These are phyloP conservation scores for Buathra laborator DNA, from an alignment of 2,888 invertebrate genomes.

Conservation along the genomic window DNA sequence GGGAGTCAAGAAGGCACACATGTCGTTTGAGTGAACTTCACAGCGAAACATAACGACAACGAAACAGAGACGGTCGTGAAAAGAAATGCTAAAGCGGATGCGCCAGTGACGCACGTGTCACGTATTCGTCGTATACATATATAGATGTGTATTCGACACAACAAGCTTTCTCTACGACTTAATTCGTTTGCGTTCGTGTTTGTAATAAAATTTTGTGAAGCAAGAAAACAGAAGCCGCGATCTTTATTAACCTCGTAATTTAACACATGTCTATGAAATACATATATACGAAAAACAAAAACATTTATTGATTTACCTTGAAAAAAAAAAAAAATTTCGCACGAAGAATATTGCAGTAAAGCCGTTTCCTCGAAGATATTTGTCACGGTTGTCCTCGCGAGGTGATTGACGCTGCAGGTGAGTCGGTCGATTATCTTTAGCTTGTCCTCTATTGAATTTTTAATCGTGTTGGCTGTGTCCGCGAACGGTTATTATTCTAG, in stretches of 20 bases:
- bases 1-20: neutral
- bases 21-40: neutral
- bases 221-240: neutral
- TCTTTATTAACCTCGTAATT: neutral
- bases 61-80: constrained; percentile 34
- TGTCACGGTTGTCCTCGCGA: neutral
- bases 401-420: neutral
- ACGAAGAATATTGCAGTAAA: neutral
- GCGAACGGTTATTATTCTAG: constrained; percentile 27
- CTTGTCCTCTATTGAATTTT: constrained; percentile 55
- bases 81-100: constrained; percentile 30
- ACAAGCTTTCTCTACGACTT: neutral
- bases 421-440: constrained; percentile 17
- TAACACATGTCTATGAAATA: neutral
- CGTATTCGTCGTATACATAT: neutral
- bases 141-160: neutral
- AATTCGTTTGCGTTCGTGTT: neutral
- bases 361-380: neutral
- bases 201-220: neutral
- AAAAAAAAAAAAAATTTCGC: neutral
- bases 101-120: constrained; percentile 34
- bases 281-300: neutral
- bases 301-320: neutral
- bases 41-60: neutral
- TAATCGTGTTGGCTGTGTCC: constrained; percentile 20